Evolutionary conservation across 1,140 invertebrate species (phyloP), one percentile per base, ranked within the genome.

Genomic region (Tetranychus urticae): DNA sequence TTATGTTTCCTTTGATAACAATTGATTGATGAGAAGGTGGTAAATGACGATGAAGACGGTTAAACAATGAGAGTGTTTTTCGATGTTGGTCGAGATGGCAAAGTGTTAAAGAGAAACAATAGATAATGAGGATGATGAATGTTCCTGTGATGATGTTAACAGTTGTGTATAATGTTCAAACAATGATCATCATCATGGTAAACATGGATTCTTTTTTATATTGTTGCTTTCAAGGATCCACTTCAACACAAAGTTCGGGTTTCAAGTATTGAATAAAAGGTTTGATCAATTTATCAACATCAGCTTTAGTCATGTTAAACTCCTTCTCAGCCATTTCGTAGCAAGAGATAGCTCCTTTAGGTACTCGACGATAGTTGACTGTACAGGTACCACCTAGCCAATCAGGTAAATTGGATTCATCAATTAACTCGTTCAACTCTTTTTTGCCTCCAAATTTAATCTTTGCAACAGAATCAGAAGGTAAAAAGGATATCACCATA

Each of bases 351-450:
- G 45, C 61, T 45, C 46, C 54, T 48, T 58, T 64, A n/a, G 64
- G 64, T 33, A 60, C 62, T 14, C 33, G 46, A 42, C 59, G 62
- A 48, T 65, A 65, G 55, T 62, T 54, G n/a, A 56, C 58, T 34
- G 34, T 59, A 35, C 59, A 60, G 7, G 46, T 31, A 2, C 59
- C 59, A 23, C 50, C 50, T 31, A 60, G n/a, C 54, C n/a, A 60
- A 52, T 60, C 59, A 14, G 59, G 59, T 14, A 60, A 31, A 60
- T 60, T 60, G 8, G 10, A 13, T 13, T 35, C 35, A 39, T 52
- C 59, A 10, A 60, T 52, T 7, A 50, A 39, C n/a, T 50, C 50
- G 31, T 33, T 6, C 10, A 60, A 13, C 35, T 60, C 46, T 14
- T 31, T 57, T 13, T 58, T 52, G 1, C 42, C 37, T 47, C 56